Evolutionary conservation across 1,140 invertebrate genomes (phyloP).

Genomic region (Eumaeus atala): DNA sequence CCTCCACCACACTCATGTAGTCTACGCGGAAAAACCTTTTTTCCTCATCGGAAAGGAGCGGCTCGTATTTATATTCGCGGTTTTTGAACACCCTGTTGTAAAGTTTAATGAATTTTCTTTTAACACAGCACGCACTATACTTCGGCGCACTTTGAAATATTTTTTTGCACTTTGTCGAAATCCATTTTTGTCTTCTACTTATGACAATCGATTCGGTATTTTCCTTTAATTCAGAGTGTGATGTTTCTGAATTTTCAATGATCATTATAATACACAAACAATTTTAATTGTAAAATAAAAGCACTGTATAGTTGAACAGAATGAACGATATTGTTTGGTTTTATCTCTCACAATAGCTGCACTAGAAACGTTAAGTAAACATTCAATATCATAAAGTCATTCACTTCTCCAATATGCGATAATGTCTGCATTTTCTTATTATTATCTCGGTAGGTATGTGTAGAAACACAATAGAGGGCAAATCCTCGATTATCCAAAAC

Average conservation of each 20-base stretch:
- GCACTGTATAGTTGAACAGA: neutral
- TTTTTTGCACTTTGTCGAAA: slow-evolving; percentile 1
- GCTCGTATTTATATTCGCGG: slow-evolving; percentile 48
- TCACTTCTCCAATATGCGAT: slow-evolving; percentile 31
- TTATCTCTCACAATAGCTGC: neutral
- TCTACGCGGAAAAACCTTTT: slow-evolving; percentile 60
- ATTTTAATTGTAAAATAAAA: neutral
- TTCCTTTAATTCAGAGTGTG: slow-evolving; percentile 3
- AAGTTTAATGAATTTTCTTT: slow-evolving; percentile 43
- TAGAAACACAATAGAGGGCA: no score
- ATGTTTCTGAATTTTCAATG: neutral
- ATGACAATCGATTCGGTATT: no score
- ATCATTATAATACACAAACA: neutral
- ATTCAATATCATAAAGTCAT: slow-evolving; percentile 50
- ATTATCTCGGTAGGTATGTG: no score
- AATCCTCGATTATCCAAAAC: no score
- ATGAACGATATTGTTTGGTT: neutral
- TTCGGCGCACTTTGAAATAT: neutral
- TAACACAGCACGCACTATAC: slow-evolving; percentile 26
- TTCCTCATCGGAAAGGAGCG: slow-evolving; percentile 64
- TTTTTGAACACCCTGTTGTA: slow-evolving; percentile 50
- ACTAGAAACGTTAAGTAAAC: slow-evolving; percentile 40
- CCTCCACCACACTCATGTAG: slow-evolving; percentile 49
- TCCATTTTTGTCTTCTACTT: neutral
- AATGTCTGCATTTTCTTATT: neutral